These are phyloP conservation scores for Schrankia costaestrigalis DNA, from an alignment of 2,888 invertebrate genomes.

Conservation along the genomic window DNA sequence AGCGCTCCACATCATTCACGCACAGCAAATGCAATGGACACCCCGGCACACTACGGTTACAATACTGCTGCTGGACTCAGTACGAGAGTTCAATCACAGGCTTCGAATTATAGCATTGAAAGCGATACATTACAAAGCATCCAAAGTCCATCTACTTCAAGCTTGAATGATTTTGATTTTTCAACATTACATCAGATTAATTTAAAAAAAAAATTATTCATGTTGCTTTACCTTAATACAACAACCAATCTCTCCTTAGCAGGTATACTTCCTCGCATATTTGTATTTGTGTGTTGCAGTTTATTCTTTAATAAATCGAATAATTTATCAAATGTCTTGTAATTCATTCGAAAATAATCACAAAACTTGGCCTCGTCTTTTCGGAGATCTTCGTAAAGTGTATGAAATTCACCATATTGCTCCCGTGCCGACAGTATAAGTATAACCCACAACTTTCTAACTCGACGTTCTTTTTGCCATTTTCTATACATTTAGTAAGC, in stretches of 20 bases:
- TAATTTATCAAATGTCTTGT: conserved; percentile 24
- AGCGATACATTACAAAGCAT: conserved; percentile 11
- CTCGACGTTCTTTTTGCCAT: conserved; percentile 20
- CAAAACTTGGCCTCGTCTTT: conserved; percentile 23
- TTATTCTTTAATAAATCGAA: conserved; percentile 22
- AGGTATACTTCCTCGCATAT: conserved; percentile 16
- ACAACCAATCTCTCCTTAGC: conserved; percentile 17
- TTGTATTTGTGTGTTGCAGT: conserved; percentile 23
- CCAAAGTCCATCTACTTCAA: conserved; percentile 19
- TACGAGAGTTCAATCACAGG: conserved; percentile 12
- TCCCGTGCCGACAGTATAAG: conserved; percentile 18
- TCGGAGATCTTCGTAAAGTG: conserved; percentile 23
- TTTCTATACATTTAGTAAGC: conserved; percentile 20
- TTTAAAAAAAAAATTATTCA: conserved; percentile 11
- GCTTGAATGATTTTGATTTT: conserved; percentile 24
- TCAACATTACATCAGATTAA: conserved; percentile 7
- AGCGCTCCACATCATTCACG: conserved; percentile 11
- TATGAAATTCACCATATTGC: conserved; percentile 25
- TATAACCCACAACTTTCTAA: conserved; percentile 21
- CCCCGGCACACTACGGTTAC: conserved; percentile 15
- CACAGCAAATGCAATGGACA: conserved; percentile 5
- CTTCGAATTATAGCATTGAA: conserved; percentile 11
- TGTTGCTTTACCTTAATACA: conserved; percentile 18
- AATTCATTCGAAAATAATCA: conserved; percentile 27
- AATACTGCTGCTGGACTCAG: conserved; percentile 26